phyloP scores from a whole-genome alignment of 2,888 invertebrate genomes.

The Clunio marinus region DNA sequence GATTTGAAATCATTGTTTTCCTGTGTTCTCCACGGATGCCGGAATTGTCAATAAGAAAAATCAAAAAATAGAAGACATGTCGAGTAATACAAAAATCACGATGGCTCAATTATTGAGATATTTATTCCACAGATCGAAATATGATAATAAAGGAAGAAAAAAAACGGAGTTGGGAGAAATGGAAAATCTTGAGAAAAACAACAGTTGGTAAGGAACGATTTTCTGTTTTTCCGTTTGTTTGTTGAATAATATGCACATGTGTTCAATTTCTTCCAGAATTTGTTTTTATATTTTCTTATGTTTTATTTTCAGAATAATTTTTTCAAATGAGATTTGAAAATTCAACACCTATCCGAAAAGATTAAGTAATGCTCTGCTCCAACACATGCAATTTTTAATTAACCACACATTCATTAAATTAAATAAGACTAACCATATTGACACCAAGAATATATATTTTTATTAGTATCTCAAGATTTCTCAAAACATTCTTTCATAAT shows the following conservation, averaged over 20 bases:
- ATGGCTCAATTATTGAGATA: conserved; percentile 29
- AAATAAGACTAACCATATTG: too few species aligned
- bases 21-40: neutral
- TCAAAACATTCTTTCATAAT: too few species aligned
- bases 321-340: too few species aligned
- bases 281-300: neutral
- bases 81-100: conserved; percentile 22
- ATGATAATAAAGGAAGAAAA: conserved; percentile 15
- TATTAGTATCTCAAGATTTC: too few species aligned
- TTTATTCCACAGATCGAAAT: conserved; percentile 26
- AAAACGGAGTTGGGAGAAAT: neutral
- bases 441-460: too few species aligned
- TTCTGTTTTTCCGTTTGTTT: conserved; percentile 13
- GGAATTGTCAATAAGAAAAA: neutral
- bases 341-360: too few species aligned
- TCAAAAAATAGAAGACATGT: conserved; percentile 1
- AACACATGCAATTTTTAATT: too few species aligned
- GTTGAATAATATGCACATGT: conserved; percentile 20
- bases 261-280: conserved; percentile 2
- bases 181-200: conserved; percentile 17
- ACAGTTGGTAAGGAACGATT: conserved; percentile 26
- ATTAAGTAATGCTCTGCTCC: too few species aligned
- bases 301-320: neutral
- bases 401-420: too few species aligned
- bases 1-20: neutral